Evolutionary conservation across 2,888 invertebrate genomes (phyloP).

Genomic region (Masnerella sp.): DNA sequence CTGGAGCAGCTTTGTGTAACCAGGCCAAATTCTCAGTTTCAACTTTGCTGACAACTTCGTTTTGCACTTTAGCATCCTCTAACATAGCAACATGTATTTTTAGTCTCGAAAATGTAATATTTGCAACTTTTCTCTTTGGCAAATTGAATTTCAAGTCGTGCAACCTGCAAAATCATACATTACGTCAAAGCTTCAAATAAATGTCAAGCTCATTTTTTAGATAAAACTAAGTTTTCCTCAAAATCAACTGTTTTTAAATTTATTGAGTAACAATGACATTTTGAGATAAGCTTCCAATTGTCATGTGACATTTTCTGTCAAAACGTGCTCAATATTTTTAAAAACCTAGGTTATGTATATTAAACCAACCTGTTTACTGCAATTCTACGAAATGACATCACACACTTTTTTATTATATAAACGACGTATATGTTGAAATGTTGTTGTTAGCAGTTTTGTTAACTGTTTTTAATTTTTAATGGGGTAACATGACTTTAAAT

Average conservation of each 20-base stretch:
- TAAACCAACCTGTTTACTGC: conserved; percentile 30
- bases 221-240: neutral
- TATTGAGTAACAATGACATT: too few relatives aligned
- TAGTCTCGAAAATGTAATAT: conserved; percentile 53
- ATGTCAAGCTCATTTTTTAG: neutral
- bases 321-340: neutral
- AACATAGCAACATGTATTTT: conserved; percentile 68
- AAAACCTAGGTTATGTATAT: conserved; percentile 25
- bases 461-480: neutral
- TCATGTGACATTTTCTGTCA: too few relatives aligned
- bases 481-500: neutral
- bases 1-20: conserved; percentile 75
- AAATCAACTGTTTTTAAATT: neutral
- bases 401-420: conserved; percentile 3
- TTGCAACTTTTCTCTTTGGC: neutral
- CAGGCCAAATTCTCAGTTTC: conserved; percentile 69
- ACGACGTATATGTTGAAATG: neutral
- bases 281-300: too few relatives aligned
- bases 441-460: neutral
- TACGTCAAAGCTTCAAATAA: too few relatives aligned
- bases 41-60: conserved; percentile 55
- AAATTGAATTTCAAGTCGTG: conserved; percentile 30
- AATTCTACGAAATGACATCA: conserved; percentile 45
- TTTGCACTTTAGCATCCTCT: conserved; percentile 65
- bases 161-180: conserved; percentile 31